phyloP scores from a whole-genome alignment of 1,140 invertebrate genomes.

The Heliconius eleuchia region DNA sequence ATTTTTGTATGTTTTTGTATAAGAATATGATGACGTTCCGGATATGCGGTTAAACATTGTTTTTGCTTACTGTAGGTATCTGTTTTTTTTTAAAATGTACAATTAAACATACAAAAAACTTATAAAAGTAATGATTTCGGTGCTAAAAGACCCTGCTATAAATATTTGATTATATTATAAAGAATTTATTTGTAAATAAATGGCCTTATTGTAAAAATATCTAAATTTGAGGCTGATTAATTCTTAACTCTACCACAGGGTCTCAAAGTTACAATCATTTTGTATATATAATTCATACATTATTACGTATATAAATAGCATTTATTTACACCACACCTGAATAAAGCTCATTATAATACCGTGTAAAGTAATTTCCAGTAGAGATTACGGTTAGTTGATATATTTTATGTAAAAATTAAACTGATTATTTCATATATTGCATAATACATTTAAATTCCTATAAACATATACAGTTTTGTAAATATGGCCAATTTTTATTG shows the following conservation, averaged over 20 bases:
- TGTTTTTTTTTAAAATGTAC: not conserved
- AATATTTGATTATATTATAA: constrained; percentile 50
- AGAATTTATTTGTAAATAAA: constrained; percentile 62
- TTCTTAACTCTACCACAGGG: constrained; percentile 60
- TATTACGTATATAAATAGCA: constrained; percentile 60
- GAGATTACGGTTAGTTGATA: constrained; percentile 35
- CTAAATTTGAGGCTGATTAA: constrained; percentile 64
- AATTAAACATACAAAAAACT: constrained; percentile 37
- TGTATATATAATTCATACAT: constrained; percentile 55
- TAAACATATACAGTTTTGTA: constrained; percentile 23
- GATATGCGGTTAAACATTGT: not conserved
- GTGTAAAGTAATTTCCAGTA: constrained; percentile 38
- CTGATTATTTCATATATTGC: constrained; percentile 37
- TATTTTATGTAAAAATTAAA: constrained; percentile 39
- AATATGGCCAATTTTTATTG: constrained; percentile 26
- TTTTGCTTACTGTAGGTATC: not conserved
- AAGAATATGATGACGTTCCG: not conserved
- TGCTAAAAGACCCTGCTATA: constrained; percentile 64
- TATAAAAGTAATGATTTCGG: constrained; percentile 47
- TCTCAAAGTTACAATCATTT: constrained; percentile 63
- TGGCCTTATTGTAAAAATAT: constrained; percentile 60
- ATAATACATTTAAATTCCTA: constrained; percentile 40
- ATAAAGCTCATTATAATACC: constrained; percentile 73
- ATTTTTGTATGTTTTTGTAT: constrained; percentile 30
- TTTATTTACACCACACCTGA: constrained; percentile 79